These are phyloP conservation scores for Peromyscus eremicus DNA, from an alignment of 2,797 vertebrate genomes.

Conservation along the genomic window DNA sequence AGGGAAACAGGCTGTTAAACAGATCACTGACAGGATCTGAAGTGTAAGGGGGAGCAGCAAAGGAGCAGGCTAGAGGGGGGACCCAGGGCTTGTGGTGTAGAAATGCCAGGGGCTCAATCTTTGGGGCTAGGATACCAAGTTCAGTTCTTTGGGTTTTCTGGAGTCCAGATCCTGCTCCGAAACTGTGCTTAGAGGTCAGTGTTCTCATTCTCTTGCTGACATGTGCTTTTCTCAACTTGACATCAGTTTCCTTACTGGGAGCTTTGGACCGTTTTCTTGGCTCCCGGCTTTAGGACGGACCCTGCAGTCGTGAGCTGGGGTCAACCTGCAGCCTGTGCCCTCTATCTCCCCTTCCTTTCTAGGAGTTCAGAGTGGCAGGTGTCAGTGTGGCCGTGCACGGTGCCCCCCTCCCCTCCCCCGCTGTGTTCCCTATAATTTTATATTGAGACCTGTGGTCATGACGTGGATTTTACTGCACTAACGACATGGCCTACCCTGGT, in stretches of 20 bases:
- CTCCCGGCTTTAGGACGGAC: not conserved
- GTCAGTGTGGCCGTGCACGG: not conserved
- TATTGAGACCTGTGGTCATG: constrained; percentile 91
- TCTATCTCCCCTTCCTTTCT: constrained; percentile 38
- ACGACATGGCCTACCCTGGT: constrained; percentile 91
- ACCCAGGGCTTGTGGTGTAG: not conserved
- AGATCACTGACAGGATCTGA: not conserved
- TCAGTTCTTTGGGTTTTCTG: not conserved
- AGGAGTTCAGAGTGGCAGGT: constrained; percentile 71
- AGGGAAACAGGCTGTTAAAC: not conserved
- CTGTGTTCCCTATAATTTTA: constrained; percentile 90
- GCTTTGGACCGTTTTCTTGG: not conserved
- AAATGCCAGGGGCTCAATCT: not conserved
- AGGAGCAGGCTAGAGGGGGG: not conserved
- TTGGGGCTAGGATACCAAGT: not conserved
- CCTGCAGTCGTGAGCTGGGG: not conserved
- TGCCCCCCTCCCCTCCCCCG: constrained; percentile 64
- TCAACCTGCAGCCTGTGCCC: not conserved
- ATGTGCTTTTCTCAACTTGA: not conserved
- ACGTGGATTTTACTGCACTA: constrained; percentile 92
- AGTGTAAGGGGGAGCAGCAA: no score
- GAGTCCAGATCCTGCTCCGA: not conserved
- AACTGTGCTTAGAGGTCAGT: not conserved
- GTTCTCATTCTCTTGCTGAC: constrained; percentile 3
- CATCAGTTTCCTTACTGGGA: constrained; percentile 44